Evolutionary conservation across 2,888 invertebrate genomes (phyloP), one percentile per base, ranked within the genome.

Genomic region (Drosophila mimetica): DNA sequence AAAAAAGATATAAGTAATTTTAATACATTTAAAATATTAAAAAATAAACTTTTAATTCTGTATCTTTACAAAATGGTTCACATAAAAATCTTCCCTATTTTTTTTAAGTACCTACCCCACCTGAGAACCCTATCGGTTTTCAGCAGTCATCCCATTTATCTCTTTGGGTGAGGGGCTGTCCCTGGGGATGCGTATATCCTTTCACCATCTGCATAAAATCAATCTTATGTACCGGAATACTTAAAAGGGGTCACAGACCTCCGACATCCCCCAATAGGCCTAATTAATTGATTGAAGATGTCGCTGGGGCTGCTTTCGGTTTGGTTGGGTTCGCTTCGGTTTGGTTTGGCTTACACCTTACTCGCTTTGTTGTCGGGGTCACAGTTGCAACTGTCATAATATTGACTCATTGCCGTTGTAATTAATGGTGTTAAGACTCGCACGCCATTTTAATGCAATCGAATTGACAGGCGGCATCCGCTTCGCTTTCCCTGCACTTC

Each of bases 391-490:
- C 76, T 76, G 82, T 77, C 82, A 83, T 76, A 83, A 83, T 82
- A 83, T 83, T 85, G 82, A 85, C 77, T 79, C 86, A 85, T 83
- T 83, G 83, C 74, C 54, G 72, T 64, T 81, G 79, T 88, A 86
- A 86, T 86, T 85, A 78, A 77, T 79, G 72, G 84, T 79, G 86
- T 82, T 75, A 84, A 76, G 74, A 73, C 79, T 85, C 86, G 75
- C 81, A 79, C 79, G 75, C 72, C 79, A 75, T 71, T 77, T 78
- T 81, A 86, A 78, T 83, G 77, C 74, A 76, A 77, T 76, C 70
- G 66, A 71, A 79, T 74, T 86, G 82, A 85, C 87, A 79, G 76
- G 58, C 71, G 50, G 73, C 82, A 79, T 81, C 76, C 76, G 76
- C 52, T 64, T 66, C 34, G 58, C 58, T 55, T 71, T 58, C 25